phyloP scores from a whole-genome alignment of 2,888 invertebrate species.

The Psococerastis gibbosa region DNA sequence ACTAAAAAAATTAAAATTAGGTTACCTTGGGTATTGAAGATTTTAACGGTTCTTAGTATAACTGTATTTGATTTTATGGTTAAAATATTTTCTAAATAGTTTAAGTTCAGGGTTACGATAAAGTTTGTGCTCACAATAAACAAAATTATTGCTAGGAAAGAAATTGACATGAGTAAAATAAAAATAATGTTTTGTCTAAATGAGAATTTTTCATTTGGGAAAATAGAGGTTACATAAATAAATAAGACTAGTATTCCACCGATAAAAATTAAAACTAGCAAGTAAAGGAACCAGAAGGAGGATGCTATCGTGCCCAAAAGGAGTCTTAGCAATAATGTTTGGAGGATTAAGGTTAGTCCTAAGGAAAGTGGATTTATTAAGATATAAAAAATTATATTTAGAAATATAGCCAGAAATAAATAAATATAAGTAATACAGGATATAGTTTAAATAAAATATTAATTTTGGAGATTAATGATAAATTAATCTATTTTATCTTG shows the following conservation, averaged over 20 bases:
- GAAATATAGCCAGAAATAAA: conserved; percentile 17
- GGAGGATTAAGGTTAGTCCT: conserved; percentile 33
- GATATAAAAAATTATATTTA: conserved; percentile 13
- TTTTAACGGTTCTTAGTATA: neutral
- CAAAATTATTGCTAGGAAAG: neutral
- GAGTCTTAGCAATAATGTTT: conserved; percentile 31
- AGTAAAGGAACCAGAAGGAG: conserved; percentile 39
- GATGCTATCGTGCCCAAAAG: conserved; percentile 29
- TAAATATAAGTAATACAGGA: conserved; percentile 29
- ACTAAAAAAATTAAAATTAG: conserved; percentile 32
- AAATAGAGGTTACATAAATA: conserved; percentile 41
- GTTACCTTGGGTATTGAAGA: conserved; percentile 20
- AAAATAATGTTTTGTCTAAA: conserved; percentile 20
- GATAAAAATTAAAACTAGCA: conserved; percentile 40
- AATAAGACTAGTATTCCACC: conserved; percentile 44
- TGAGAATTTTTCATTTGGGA: conserved; percentile 34
- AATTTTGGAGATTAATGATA: conserved; percentile 49
- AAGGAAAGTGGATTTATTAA: conserved; percentile 32
- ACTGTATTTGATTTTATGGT: neutral
- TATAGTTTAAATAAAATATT: conserved; percentile 48
- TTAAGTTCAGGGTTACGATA: neutral
- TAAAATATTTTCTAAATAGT: neutral
- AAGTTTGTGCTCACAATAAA: neutral
- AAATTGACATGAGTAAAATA: conserved; percentile 19
- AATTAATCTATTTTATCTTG: conserved; percentile 31